These are phyloP conservation scores for Guaruba guarouba DNA, from an alignment of 2,113 vertebrate species.

Conservation along the genomic window DNA sequence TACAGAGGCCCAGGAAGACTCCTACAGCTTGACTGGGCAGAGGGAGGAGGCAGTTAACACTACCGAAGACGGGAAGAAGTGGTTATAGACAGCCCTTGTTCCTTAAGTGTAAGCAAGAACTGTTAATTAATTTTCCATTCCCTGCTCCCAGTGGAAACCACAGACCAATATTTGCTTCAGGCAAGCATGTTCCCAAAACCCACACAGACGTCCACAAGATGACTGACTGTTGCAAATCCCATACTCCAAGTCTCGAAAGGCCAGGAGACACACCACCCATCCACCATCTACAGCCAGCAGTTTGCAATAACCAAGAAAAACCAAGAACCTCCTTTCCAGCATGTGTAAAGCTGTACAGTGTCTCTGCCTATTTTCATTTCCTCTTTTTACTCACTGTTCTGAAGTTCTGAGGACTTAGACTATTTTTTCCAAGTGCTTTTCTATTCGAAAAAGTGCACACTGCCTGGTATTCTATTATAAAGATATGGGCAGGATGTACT, in stretches of 20 bases:
- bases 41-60: background rate
- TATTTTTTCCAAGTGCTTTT: background rate
- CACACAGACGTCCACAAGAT: background rate
- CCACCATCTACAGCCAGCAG: background rate
- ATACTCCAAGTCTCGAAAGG: background rate
- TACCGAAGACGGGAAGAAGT: background rate
- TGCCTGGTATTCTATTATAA: background rate
- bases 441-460: rapidly evolving
- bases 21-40: background rate
- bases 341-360: background rate
- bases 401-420: background rate
- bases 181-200: background rate
- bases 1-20: background rate
- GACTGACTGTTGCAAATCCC: background rate
- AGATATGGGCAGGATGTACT: background rate
- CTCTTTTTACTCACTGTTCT: background rate
- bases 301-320: background rate
- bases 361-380: background rate
- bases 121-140: conserved; percentile 13
- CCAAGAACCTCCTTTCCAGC: background rate
- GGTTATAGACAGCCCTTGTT: background rate
- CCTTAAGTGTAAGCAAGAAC: background rate
- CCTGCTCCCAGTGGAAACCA: conserved; percentile 15
- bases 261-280: background rate
- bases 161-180: background rate